Conservation (phyloP, 2,113 vertebrate genomes). For the Pangasianodon gigas region DNA sequence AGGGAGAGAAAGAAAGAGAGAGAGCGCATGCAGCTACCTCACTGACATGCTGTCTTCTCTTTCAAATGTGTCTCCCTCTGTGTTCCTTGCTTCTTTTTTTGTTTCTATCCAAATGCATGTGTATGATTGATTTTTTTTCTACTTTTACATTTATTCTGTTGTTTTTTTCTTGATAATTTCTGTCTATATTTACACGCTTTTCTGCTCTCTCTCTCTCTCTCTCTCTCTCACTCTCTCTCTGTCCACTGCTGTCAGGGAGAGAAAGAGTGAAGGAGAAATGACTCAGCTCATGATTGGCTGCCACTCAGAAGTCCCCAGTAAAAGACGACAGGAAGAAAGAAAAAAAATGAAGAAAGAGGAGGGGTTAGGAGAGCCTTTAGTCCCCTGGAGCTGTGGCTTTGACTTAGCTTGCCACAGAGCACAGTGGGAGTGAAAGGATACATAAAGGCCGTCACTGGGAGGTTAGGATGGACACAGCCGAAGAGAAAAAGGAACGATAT, state of each 20-base stretch:
- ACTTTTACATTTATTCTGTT: neutral
- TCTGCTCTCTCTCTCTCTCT: neutral
- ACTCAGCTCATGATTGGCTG: conserved; percentile 78
- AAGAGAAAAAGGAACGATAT: conserved; percentile 3
- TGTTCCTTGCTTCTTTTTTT: conserved; percentile 45
- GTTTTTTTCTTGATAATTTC: neutral
- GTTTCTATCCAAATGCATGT: conserved; percentile 24
- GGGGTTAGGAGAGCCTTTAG: conserved; percentile 58
- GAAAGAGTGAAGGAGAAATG: conserved; percentile 49
- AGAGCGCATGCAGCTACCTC: conserved; percentile 43
- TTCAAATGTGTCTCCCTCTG: conserved; percentile 42
- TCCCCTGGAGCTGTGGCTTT: conserved; percentile 60
- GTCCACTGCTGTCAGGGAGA: conserved; percentile 71
- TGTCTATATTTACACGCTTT: neutral
- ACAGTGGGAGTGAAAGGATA: conserved; percentile 62
- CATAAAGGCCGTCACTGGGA: conserved; percentile 53
- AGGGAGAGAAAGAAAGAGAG: conserved; percentile 37
- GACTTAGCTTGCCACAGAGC: conserved; percentile 57
- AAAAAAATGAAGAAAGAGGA: conserved; percentile 13
- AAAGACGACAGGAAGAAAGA: conserved; percentile 61
- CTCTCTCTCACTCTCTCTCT: conserved; percentile 27
- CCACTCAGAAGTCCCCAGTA: conserved; percentile 77
- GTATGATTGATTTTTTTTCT: conserved; percentile 24
- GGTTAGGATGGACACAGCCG: conserved; percentile 39
- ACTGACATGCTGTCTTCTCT: conserved; percentile 51